Base-by-base conservation (phyloP, 2,888 invertebrate genomes). In the Eupithecia inturbata region DNA sequence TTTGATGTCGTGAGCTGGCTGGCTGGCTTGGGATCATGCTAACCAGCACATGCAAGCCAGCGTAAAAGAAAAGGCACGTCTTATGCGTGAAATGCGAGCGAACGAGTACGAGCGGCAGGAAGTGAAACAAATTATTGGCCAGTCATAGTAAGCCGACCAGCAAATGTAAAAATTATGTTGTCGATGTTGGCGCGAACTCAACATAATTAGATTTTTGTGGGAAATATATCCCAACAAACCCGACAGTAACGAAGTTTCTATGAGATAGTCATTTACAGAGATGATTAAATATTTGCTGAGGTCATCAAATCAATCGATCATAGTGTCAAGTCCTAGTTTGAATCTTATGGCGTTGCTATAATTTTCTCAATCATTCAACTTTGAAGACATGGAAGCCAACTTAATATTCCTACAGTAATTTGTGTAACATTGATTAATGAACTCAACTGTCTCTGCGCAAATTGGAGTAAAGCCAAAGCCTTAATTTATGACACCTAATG, bases 21-120 rank as follows among this genome's bases (percentile, higher is more conserved):
- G 98, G 78, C 92, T 98, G 70, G 97, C 97, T 41, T 98, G 98
- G 98, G 98, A 98, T 91, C 97, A 97, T 88, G 94, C 95, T 1
- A 96, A 97, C 86, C 96, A 97, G 87, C 96, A 96, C 83, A 96
- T 98, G 98, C 98, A 87, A 96, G 97, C 36, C 36, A 36, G 36
- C 9, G 36, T 36, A 36, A 36, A 36, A 1, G 10, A n/a, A n/a
- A n/a, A n/a, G n/a, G n/a, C n/a, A n/a, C n/a, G n/a, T n/a, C n/a
- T n/a, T n/a, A n/a, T n/a, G 36, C 12, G 36, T 36, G 10, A 36
- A 36, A 36, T 10, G 2, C 12, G 3, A 1, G 41, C 14, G 3
- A 16, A 41, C 41, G n/a, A n/a, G n/a, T n/a, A n/a, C 14, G 16
- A 0, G 12, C 4, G 0, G 12, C 2, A 41, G 41, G 14, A 41